phyloP scores from a whole-genome alignment of 2,113 vertebrate genomes.

The Heptranchias perlo region DNA sequence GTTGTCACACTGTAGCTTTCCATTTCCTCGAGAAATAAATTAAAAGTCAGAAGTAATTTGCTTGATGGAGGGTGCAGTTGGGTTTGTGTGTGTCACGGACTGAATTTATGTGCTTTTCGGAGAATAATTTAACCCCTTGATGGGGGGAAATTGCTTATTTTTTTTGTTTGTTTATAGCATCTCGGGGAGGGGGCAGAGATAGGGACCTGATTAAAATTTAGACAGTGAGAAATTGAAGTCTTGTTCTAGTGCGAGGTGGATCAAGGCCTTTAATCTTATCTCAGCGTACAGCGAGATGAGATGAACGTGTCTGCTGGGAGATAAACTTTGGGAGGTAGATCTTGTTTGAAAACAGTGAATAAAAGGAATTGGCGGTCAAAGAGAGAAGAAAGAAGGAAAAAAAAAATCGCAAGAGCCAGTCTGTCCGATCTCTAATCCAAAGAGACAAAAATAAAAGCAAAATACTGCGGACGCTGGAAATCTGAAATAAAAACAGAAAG shows the following conservation, averaged over 20 bases:
- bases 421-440: too few species aligned
- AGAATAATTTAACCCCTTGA: slow-evolving; percentile 90
- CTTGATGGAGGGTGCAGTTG: slow-evolving; percentile 88
- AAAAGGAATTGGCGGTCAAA: not conserved
- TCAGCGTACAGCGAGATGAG: slow-evolving; percentile 64
- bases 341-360: not conserved
- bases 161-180: slow-evolving; percentile 89
- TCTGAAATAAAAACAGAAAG: too few species aligned
- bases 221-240: slow-evolving; percentile 98
- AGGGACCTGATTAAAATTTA: slow-evolving; percentile 94
- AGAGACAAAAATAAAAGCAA: too few species aligned
- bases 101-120: slow-evolving; percentile 44
- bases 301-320: slow-evolving; percentile 51
- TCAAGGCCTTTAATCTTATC: slow-evolving; percentile 91
- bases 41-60: slow-evolving; percentile 99
- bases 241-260: slow-evolving; percentile 88
- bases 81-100: slow-evolving; percentile 55
- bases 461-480: too few species aligned
- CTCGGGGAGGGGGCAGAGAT: slow-evolving; percentile 60
- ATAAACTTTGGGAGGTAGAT: slow-evolving; percentile 48
- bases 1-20: slow-evolving; percentile 91
- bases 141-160: slow-evolving; percentile 71
- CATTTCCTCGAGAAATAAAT: slow-evolving; percentile 99
- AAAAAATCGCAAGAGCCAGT: too few species aligned
- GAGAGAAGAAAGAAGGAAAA: too few species aligned